Conservation (phyloP, 2,797 vertebrate species). For the Ctenopoma multispine region DNA sequence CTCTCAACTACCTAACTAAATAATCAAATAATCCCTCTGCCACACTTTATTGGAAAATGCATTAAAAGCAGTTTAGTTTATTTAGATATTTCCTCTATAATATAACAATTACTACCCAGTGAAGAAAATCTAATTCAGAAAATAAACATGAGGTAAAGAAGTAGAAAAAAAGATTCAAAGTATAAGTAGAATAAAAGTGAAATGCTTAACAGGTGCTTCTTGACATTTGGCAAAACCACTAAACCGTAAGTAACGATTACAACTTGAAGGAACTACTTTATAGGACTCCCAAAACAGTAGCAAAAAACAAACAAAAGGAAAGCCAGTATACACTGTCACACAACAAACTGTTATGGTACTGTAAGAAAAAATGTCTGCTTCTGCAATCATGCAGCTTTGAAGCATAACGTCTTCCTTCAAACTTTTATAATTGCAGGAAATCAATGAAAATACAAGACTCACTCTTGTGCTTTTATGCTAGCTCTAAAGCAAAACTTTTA, state of each 20-base stretch:
- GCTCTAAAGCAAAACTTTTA: slow-evolving; percentile 84
- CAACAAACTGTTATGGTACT: slow-evolving; percentile 2
- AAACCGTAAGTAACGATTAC: background rate
- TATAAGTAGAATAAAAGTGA: background rate
- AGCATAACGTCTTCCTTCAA: slow-evolving; percentile 72
- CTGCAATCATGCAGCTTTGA: slow-evolving; percentile 59
- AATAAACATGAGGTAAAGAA: background rate
- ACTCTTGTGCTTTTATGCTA: slow-evolving; percentile 76
- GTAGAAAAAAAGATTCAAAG: background rate
- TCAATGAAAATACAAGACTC: slow-evolving; percentile 78
- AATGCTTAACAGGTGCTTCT: background rate
- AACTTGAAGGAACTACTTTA: background rate
- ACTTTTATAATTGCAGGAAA: slow-evolving; percentile 78
- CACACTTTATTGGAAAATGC: slow-evolving; percentile 1
- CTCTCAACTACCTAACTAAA: too few relatives aligned
- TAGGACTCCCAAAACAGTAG: background rate
- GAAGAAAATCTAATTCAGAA: background rate
- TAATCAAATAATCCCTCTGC: slow-evolving; percentile 10
- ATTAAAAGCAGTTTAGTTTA: background rate
- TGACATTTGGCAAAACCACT: background rate
- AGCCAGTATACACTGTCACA: background rate
- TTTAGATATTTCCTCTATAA: background rate
- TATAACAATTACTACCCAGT: background rate
- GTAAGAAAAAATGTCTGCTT: slow-evolving; percentile 63
- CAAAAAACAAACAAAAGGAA: background rate